Evolutionary conservation across 2,113 vertebrate genomes (phyloP), one percentile per base, ranked within the genome.

Genomic region (Cariama cristata): DNA sequence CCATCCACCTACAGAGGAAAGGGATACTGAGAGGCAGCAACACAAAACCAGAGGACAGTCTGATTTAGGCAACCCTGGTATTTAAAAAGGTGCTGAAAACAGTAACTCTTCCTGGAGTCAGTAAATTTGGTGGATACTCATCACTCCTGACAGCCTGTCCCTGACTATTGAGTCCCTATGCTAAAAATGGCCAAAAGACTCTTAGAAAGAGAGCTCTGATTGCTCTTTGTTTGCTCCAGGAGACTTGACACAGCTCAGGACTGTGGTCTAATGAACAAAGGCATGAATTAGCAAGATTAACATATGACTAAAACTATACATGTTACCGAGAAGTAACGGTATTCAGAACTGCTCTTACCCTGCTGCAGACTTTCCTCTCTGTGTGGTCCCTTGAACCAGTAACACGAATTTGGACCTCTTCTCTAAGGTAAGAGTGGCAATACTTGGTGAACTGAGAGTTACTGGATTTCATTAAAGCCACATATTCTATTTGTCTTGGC

Each of bases 1-100:
- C 94, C 91, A 96, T 97, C 93, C 95, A 96, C 94, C 94, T 88
- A 96, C 93, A 90, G 76, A 95, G 79, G 80, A 96, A 95, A 96
- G 80, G 44, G 94, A 96, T 96, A 96, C 92, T 89, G 96, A 87
- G 90, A 95, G 91, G 79, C 95, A 95, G 93, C 92, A 67, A 96
- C 90, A 87, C 79, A 96, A 97, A 97, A 95, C 59, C 75, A 92
- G 89, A 92, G 77, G 88, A 93, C 83, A 8, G 87, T 30, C 75
- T 93, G 95, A 91, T 92, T 95, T 86, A 83, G 86, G 49, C 84
- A 88, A 89, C 66, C 18, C 85, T 85, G 83, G 50, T 93, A 75
- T 94, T 93, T 91, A 71, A 81, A 95, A 94, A 97, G 77, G 86
- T 86, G 84, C 75, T 94, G 68, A 94, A 87, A 91, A 90, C 63